These are phyloP conservation scores for Pseudomyrmex gracilis DNA, from an alignment of 1,140 invertebrate species.

Conservation along the genomic window DNA sequence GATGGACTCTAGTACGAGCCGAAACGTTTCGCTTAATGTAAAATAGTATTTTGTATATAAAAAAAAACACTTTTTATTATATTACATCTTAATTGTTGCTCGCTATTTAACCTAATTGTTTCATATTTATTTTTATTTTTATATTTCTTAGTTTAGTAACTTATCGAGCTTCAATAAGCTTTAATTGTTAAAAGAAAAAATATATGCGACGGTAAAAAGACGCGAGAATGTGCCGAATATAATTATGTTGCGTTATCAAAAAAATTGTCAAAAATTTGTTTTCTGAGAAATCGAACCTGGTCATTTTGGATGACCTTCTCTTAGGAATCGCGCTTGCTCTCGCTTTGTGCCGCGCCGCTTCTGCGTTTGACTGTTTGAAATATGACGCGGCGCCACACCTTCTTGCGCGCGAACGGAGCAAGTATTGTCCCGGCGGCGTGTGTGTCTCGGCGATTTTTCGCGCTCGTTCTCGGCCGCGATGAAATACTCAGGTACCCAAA, in stretches of 20 bases:
- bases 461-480: background rate
- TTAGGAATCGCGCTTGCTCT: conserved; percentile 41
- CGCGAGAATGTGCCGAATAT: too few relatives aligned
- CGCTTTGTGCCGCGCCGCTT: conserved; percentile 77
- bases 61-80: too few relatives aligned
- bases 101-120: too few relatives aligned
- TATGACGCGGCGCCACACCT: conserved; percentile 82
- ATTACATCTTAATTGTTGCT: too few relatives aligned
- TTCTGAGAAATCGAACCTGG: conserved; percentile 10
- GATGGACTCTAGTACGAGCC: too few relatives aligned
- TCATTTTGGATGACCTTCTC: conserved; percentile 23
- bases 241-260: background rate
- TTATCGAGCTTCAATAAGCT: too few relatives aligned
- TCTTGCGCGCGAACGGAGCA: conserved; percentile 72
- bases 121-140: too few relatives aligned
- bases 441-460: conserved; percentile 37
- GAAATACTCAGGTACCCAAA: background rate
- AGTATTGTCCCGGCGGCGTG: conserved; percentile 69
- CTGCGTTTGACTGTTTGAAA: conserved; percentile 84
- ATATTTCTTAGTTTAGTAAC: too few relatives aligned
- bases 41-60: too few relatives aligned
- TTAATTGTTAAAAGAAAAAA: too few relatives aligned
- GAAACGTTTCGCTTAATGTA: too few relatives aligned
- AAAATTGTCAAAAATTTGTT: background rate
- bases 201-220: too few relatives aligned